phyloP scores from a whole-genome alignment of 2,797 vertebrate genomes.

The Mormyrus hasselquistii region DNA sequence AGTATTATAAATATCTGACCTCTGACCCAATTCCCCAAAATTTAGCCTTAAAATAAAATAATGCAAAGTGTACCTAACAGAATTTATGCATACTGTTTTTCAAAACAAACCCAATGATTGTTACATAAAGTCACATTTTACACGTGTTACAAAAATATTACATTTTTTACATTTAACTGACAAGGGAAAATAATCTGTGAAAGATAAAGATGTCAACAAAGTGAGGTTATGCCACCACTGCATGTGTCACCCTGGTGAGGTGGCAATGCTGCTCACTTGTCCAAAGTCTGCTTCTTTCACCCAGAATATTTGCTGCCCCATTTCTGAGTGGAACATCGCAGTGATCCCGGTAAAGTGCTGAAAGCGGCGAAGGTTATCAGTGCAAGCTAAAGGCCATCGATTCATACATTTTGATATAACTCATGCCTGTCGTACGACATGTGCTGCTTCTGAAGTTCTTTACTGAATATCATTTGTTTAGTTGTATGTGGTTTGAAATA shows the following conservation, averaged over 20 bases:
- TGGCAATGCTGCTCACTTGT: not conserved
- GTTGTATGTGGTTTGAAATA: not conserved
- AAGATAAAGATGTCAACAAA: not conserved
- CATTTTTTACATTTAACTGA: not conserved
- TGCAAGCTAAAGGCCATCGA: not conserved
- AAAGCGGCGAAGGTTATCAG: not conserved
- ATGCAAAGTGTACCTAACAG: not conserved
- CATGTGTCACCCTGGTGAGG: not conserved
- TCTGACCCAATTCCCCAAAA: not conserved
- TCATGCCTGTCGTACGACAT: not conserved
- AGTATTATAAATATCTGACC: not conserved
- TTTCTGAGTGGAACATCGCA: not conserved
- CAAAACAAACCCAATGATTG: not conserved
- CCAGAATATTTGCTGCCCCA: not conserved
- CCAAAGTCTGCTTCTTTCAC: constrained; percentile 20
- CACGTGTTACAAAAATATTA: not conserved
- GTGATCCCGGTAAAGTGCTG: not conserved
- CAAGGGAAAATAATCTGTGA: not conserved
- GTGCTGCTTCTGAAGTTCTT: not conserved
- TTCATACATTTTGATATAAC: not conserved
- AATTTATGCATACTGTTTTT: not conserved
- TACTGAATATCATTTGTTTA: not conserved
- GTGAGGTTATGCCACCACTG: not conserved
- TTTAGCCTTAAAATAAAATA: not conserved
- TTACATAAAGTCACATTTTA: not conserved